phyloP scores from a whole-genome alignment of 1,140 invertebrate species.

The Lysiphlebus fabarum region DNA sequence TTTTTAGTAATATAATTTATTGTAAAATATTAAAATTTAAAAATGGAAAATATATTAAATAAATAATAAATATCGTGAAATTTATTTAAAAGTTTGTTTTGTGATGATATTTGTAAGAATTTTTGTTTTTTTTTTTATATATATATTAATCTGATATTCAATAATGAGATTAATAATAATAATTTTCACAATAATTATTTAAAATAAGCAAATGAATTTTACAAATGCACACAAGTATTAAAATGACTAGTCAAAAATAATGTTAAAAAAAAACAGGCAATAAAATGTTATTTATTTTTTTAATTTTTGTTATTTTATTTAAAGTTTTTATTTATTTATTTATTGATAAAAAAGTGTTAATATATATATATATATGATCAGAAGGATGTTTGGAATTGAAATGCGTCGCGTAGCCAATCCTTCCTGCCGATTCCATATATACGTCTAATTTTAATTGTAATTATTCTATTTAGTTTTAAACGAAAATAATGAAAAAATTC shows the following conservation, averaged over 20 bases:
- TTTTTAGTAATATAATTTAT: background rate
- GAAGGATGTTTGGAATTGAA: slow-evolving; percentile 22
- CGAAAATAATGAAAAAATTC: slow-evolving; percentile 15
- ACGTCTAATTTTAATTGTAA: slow-evolving; percentile 26
- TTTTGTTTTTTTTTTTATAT: too few relatives aligned
- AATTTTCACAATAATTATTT: too few relatives aligned
- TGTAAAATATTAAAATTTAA: background rate
- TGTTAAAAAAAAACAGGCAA: too few relatives aligned
- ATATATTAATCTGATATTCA: too few relatives aligned
- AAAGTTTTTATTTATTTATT: background rate
- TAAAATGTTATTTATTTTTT: too few relatives aligned
- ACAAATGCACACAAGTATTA: too few relatives aligned
- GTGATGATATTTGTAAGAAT: too few relatives aligned
- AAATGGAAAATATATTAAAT: background rate
- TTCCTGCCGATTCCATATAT: slow-evolving; percentile 29
- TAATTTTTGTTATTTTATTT: background rate
- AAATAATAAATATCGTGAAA: background rate
- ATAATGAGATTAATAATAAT: too few relatives aligned
- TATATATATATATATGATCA: too few relatives aligned
- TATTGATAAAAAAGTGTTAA: background rate
- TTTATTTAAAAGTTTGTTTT: too few relatives aligned
- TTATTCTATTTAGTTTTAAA: slow-evolving; percentile 24
- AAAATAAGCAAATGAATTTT: too few relatives aligned
- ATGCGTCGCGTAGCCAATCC: slow-evolving; percentile 26
- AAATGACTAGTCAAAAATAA: too few relatives aligned